Evolutionary conservation across 2,888 invertebrate genomes (phyloP).

Genomic region (Actias luna): DNA sequence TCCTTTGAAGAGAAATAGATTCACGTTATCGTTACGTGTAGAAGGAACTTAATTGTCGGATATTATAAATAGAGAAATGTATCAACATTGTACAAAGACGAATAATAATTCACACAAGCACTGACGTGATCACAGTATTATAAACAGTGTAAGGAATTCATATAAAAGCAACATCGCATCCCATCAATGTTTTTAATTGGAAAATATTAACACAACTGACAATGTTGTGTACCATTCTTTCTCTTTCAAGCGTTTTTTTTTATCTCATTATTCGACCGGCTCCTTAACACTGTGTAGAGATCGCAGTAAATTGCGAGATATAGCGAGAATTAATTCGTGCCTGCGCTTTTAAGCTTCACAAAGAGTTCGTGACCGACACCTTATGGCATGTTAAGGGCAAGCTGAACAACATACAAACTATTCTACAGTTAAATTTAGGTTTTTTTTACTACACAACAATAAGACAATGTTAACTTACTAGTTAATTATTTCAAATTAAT

Average conservation of each 20-base stretch:
- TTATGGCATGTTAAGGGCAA: constrained; percentile 41
- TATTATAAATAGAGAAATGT: background rate
- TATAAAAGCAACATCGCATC: constrained; percentile 16
- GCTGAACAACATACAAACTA: constrained; percentile 22
- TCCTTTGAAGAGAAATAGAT: too few species aligned
- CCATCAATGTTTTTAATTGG: constrained; percentile 40
- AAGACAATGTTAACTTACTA: background rate
- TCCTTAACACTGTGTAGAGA: constrained; percentile 24
- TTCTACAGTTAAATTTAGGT: constrained; percentile 23
- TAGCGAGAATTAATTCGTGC: constrained; percentile 43
- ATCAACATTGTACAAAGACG: background rate
- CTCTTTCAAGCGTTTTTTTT: constrained; percentile 28
- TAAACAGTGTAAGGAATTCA: constrained; percentile 20
- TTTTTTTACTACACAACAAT: constrained; percentile 21
- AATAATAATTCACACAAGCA: constrained; percentile 6
- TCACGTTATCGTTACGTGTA: too few species aligned
- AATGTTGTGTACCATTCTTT: constrained; percentile 35
- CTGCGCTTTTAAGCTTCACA: constrained; percentile 41
- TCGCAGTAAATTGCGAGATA: constrained; percentile 30
- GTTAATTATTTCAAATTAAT: constrained; percentile 14
- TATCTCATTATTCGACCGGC: constrained; percentile 19
- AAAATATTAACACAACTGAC: constrained; percentile 39
- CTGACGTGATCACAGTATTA: background rate
- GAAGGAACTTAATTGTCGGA: background rate
- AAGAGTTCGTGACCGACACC: constrained; percentile 51